A percentile compares a stretch with the other conserved stretches of the same genome.
These are phyloP conservation scores for Nasonia oneida DNA, from an alignment of 2,888 invertebrate genomes.

Conservation along the genomic window DNA sequence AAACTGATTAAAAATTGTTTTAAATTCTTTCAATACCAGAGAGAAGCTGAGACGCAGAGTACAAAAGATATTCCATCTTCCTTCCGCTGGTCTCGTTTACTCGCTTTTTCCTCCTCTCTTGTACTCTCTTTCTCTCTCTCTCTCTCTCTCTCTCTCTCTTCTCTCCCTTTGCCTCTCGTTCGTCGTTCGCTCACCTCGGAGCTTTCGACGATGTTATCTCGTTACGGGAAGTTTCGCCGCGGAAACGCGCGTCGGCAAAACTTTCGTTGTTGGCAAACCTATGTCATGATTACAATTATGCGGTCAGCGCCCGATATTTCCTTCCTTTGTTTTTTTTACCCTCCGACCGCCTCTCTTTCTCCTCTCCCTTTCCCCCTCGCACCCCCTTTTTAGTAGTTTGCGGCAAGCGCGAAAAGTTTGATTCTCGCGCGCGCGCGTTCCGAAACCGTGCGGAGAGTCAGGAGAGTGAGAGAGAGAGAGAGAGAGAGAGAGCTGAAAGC, in stretches of 20 bases:
- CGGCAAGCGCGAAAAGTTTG: slow-evolving; percentile 48
- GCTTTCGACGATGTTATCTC: slow-evolving; percentile 64
- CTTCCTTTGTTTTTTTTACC: slow-evolving; percentile 45
- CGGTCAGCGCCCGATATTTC: slow-evolving; percentile 56
- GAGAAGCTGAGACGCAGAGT: background rate
- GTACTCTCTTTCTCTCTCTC: slow-evolving; percentile 14
- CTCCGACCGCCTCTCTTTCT: slow-evolving; percentile 6
- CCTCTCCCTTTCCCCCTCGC: background rate
- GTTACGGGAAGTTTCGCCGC: slow-evolving; percentile 58
- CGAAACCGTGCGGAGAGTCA: background rate
- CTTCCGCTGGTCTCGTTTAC: slow-evolving; percentile 13
- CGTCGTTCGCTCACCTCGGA: slow-evolving; percentile 44
- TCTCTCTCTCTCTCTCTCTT: background rate
- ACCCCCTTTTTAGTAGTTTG: slow-evolving; percentile 38
- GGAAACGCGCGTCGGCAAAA: slow-evolving; percentile 55
- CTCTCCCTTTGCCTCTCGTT: slow-evolving; percentile 2
- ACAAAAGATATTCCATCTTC: slow-evolving; percentile 41
- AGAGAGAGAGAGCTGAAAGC: slow-evolving; percentile 4
- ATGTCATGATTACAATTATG: slow-evolving; percentile 61
- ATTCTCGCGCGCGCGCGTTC: slow-evolving; percentile 42
- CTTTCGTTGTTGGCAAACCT: slow-evolving; percentile 58
- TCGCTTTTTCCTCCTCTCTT: slow-evolving; percentile 24
- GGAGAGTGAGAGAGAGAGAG: background rate
- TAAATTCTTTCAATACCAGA: background rate
- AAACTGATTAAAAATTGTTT: slow-evolving; percentile 35